These are phyloP conservation scores for Sweltsa coloradensis DNA, from an alignment of 1,140 invertebrate genomes.

Conservation along the genomic window DNA sequence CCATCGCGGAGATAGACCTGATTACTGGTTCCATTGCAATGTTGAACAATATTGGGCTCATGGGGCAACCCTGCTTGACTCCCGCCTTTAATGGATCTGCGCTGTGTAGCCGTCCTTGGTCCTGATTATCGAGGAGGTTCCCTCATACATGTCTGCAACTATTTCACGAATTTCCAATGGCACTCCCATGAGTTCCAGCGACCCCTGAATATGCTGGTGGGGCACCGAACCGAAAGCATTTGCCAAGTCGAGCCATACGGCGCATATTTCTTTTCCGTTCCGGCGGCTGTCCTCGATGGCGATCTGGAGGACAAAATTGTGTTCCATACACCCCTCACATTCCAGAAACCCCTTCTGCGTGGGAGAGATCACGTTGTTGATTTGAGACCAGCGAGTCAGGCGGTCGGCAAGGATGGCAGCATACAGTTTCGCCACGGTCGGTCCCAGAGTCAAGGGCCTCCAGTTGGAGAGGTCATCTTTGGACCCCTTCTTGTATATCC, in stretches of 20 bases:
- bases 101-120: constrained; percentile 17
- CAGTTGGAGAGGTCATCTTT: constrained; percentile 10
- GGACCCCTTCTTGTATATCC: constrained; percentile 14
- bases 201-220: background rate
- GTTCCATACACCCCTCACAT: constrained; percentile 25
- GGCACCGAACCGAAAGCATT: constrained; percentile 5
- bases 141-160: constrained; percentile 17
- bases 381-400: constrained; percentile 4
- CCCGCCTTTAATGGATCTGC: constrained; percentile 22
- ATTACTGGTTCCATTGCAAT: constrained; percentile 26
- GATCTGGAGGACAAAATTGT: constrained; percentile 25
- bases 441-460: constrained; percentile 7
- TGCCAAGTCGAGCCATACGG: constrained; percentile 3
- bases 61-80: constrained; percentile 29
- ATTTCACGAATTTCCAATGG: constrained; percentile 8
- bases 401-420: constrained; percentile 3
- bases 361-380: constrained; percentile 9
- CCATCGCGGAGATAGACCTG: background rate
- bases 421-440: constrained; percentile 14
- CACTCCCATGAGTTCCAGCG: background rate
- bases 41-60: constrained; percentile 30
- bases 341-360: constrained; percentile 25
- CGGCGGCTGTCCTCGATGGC: constrained; percentile 17
- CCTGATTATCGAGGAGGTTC: constrained; percentile 8
- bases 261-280: constrained; percentile 1